Conservation (phyloP, 2,113 vertebrate species). For the Nicator chloris region DNA sequence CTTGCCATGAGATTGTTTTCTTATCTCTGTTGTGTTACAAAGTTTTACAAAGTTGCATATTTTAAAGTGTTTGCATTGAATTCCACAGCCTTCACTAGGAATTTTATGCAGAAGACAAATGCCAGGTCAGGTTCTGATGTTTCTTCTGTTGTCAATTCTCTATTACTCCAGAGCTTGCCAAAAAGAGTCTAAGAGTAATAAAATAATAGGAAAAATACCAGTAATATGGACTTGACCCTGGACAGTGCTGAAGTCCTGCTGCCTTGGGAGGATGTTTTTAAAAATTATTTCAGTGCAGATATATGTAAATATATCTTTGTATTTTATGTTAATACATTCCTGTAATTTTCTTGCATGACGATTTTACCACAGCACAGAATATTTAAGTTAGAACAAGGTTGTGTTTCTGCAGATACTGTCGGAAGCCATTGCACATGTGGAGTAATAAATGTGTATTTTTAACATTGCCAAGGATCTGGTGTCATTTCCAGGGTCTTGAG, state of each 20-base stretch:
- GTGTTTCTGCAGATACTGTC: conserved; percentile 8
- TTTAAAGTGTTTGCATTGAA: neutral
- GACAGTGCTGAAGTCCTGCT: neutral
- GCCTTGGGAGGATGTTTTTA: neutral
- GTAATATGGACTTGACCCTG: neutral
- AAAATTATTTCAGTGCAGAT: neutral
- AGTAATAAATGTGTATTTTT: conserved; percentile 65
- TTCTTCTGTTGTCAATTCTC: neutral
- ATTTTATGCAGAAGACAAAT: neutral
- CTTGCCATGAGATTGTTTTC: neutral
- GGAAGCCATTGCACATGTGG: neutral
- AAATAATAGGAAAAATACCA: neutral
- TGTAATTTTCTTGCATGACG: conserved; percentile 48
- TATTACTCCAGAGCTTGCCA: neutral
- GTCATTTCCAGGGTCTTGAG: neutral
- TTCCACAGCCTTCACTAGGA: neutral
- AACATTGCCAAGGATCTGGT: neutral
- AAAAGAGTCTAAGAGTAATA: neutral
- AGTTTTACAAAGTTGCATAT: neutral
- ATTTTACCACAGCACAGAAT: neutral
- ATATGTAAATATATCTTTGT: conserved; percentile 19
- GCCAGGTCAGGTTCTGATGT: neutral
- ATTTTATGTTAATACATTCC: conserved; percentile 18
- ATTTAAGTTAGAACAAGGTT: neutral
- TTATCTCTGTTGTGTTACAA: neutral